Conservation (phyloP, 2,113 vertebrate genomes). For the Neotoma lepida region DNA sequence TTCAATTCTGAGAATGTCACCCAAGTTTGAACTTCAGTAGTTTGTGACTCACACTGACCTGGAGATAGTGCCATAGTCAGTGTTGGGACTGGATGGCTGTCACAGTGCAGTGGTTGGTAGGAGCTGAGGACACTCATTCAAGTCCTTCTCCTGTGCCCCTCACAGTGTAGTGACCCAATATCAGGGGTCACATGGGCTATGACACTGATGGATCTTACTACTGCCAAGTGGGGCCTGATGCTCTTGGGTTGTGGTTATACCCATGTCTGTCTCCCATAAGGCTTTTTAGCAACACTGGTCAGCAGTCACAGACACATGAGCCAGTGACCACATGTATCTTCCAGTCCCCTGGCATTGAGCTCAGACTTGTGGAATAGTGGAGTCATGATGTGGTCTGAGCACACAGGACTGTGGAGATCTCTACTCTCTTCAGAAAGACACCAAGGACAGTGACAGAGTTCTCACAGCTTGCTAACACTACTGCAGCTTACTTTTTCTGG, state of each 20-base stretch:
- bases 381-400: not conserved
- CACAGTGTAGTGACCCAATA: fast-evolving
- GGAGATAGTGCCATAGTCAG: not conserved
- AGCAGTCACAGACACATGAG: no score
- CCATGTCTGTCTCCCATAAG: no score
- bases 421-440: not conserved
- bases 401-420: not conserved
- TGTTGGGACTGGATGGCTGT: not conserved
- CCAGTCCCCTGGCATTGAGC: not conserved
- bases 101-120: not conserved
- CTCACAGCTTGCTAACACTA: no score
- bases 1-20: not conserved
- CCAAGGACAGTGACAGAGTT: not conserved
- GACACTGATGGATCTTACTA: not conserved
- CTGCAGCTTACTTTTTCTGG: not conserved
- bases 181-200: fast-evolving
- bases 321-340: not conserved
- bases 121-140: not conserved
- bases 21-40: not conserved
- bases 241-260: not conserved
- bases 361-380: not conserved
- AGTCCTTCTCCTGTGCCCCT: not conserved
- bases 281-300: no score
- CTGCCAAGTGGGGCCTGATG: no score
- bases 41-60: no score